Conservation (phyloP, 1,140 invertebrate species). For the Eumaeus atala region DNA sequence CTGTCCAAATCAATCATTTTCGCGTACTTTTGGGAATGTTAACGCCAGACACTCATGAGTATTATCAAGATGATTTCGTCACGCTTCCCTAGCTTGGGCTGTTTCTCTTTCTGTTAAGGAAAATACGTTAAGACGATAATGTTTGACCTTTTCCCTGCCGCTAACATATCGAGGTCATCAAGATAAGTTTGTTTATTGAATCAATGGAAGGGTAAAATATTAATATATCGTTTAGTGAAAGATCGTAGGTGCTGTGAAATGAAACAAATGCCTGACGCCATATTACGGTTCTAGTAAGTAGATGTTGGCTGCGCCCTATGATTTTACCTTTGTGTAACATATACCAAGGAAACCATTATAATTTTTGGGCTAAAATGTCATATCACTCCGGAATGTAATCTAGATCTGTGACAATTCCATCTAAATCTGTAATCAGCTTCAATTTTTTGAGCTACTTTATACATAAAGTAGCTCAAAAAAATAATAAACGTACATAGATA, state of each 20-base stretch:
- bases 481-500: too few relatives aligned
- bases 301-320: too few relatives aligned
- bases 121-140: slow-evolving; percentile 5
- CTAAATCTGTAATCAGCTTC: too few relatives aligned
- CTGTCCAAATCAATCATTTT: background rate
- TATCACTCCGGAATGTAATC: too few relatives aligned
- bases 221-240: background rate
- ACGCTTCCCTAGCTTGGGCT: background rate
- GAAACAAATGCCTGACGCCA: too few relatives aligned
- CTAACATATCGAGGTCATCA: slow-evolving; percentile 1
- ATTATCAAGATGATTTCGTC: slow-evolving; percentile 3
- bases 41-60: background rate
- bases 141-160: slow-evolving; percentile 9
- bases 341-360: too few relatives aligned
- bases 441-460: too few relatives aligned
- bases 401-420: too few relatives aligned
- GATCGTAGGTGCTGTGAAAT: background rate
- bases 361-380: too few relatives aligned
- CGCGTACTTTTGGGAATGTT: background rate
- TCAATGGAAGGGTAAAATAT: slow-evolving; percentile 1
- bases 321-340: too few relatives aligned
- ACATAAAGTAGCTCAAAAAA: too few relatives aligned
- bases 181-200: background rate
- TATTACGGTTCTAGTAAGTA: too few relatives aligned
- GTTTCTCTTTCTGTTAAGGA: slow-evolving; percentile 8